A percentile compares a stretch with the other conserved stretches of the same genome.
phyloP scores from a whole-genome alignment of 2,113 vertebrate species.

The Apodemus speciosus region DNA sequence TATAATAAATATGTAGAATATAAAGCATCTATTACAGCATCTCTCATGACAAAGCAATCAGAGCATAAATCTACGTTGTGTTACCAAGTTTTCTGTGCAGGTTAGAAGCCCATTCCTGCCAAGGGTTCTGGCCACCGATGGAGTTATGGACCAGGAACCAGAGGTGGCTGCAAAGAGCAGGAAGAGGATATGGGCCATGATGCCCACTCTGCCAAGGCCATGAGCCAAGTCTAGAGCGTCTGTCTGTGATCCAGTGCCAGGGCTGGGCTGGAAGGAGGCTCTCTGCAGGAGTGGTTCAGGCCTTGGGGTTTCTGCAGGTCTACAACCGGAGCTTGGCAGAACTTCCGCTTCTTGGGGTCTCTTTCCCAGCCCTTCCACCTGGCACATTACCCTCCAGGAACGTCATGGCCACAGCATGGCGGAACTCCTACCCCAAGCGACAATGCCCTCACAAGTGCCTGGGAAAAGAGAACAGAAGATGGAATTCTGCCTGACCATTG shows the following conservation, averaged over 20 bases:
- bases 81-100: neutral
- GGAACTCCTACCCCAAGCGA: fast-evolving
- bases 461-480: neutral
- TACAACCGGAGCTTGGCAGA: fast-evolving
- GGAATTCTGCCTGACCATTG: neutral
- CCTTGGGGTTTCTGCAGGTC: fast-evolving
- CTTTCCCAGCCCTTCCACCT: too few relatives aligned
- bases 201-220: too few relatives aligned
- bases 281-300: neutral
- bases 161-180: fast-evolving
- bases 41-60: neutral
- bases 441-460: neutral
- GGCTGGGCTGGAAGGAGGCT: neutral
- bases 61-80: fast-evolving
- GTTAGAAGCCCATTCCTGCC: neutral
- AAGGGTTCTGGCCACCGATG: too few relatives aligned
- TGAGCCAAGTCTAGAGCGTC: fast-evolving
- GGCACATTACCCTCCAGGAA: neutral
- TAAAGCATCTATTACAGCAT: neutral
- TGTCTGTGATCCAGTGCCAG: neutral
- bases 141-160: neutral
- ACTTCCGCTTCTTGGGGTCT: fast-evolving
- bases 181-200: neutral
- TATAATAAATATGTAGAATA: neutral
- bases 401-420: neutral